Base-by-base conservation (phyloP, 1,140 invertebrate genomes). In the Belonocnema kinseyi region DNA sequence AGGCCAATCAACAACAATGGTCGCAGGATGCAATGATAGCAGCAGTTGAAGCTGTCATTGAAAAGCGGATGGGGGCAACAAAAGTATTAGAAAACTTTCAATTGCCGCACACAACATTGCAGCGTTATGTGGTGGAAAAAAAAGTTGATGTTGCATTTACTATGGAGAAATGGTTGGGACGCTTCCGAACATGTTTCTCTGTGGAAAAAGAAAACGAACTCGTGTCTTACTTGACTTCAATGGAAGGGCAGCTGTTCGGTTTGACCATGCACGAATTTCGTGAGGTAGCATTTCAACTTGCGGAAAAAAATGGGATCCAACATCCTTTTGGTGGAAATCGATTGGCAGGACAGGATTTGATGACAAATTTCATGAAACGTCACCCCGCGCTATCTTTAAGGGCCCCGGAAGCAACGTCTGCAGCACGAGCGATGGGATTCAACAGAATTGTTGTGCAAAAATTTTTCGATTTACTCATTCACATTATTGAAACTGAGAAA, bases 241-340 rank as follows among this genome's bases (percentile, higher is more conserved):
- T 26, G 21, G 21, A 26, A 26, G 21, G 21, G 21, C 21, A 26
- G 21, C 21, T 26, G 21, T 26, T 26, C 21, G 21, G 21, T 26
- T 26, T 26, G 21, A 26, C 21, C 26, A 21, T 50, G 16, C 58
- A 74, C 58, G 75, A 88, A 70, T 33, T 86, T n/a, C 58, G 74
- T 51, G 16, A 50, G 16, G 50, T 85, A 73, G 86, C 83, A 50
- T 85, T 76, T 76, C 77, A 88, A 74, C 79, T 84, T 66, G 85
- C 83, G 50, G 77, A 73, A 61, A 82, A 76, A 80, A 82, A 85
- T 76, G 80, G 83, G 53, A 81, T 85, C 33, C 50, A 66, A 8
- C 81, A 84, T 72, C 74, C 75, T 53, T 85, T 85, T 75, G 50
- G 56, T 61, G 17, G 50, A 52, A 72, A 75, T 76, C 46, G 75